These are phyloP conservation scores for Syngnathus floridae DNA, from an alignment of 2,113 vertebrate genomes.

Conservation along the genomic window DNA sequence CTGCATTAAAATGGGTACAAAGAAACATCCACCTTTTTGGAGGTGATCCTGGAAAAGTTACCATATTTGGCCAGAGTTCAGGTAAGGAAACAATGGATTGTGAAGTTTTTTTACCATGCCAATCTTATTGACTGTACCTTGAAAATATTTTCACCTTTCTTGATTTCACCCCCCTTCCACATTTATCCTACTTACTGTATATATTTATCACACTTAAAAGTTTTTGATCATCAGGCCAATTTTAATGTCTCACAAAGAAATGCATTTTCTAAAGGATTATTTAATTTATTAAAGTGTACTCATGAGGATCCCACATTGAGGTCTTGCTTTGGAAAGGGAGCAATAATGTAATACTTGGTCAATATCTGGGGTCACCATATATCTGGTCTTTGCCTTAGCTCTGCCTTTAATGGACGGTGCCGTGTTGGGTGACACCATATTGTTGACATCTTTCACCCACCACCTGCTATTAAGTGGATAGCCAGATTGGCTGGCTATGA, in stretches of 20 bases:
- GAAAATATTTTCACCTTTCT: neutral
- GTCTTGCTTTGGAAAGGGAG: no score
- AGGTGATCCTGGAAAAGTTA: conserved; percentile 71
- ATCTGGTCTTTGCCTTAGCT: no score
- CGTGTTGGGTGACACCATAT: no score
- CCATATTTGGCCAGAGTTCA: conserved; percentile 74
- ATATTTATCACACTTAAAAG: neutral
- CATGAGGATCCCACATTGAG: no score
- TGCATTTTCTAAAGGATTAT: neutral
- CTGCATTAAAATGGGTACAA: conserved; percentile 74
- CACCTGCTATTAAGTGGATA: no score
- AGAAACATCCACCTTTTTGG: conserved; percentile 72
- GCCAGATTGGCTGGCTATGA: no score
- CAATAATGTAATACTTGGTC: no score
- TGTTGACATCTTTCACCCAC: no score
- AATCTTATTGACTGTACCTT: neutral
- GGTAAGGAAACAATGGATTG: conserved; percentile 39
- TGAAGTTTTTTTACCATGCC: neutral
- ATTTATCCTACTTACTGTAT: no score
- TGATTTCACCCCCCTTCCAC: no score
- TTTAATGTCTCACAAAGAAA: neutral
- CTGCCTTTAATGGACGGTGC: no score
- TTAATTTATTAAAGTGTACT: neutral
- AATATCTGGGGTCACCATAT: no score
- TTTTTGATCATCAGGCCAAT: neutral